Conservation (phyloP, 2,797 vertebrate genomes). For the Hirundo rustica region DNA sequence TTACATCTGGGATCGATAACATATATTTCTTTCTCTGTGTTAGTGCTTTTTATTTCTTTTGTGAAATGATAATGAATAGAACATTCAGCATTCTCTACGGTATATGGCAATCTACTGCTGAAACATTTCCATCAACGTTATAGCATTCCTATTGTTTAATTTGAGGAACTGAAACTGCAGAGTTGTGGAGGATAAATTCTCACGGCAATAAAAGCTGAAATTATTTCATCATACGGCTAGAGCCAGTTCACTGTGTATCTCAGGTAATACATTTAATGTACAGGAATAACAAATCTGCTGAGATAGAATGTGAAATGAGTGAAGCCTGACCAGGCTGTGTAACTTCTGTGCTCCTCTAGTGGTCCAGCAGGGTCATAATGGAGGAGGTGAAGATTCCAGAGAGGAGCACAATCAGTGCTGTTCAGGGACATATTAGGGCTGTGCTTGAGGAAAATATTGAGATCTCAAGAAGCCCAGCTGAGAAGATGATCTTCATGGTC, state of each 20-base stretch:
- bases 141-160: constrained; percentile 27
- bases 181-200: constrained; percentile 6
- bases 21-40: neutral
- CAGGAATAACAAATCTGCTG: constrained; percentile 1
- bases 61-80: constrained; percentile 34
- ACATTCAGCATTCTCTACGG: neutral
- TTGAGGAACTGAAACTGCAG: neutral
- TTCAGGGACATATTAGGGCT: neutral
- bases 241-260: neutral
- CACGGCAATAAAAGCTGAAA: constrained; percentile 8
- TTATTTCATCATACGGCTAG: neutral
- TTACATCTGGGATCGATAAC: neutral
- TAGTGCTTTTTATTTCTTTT: constrained; percentile 44
- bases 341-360: neutral
- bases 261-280: neutral
- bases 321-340: neutral
- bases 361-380: neutral
- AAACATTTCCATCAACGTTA: neutral
- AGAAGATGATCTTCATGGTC: neutral
- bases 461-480: neutral
- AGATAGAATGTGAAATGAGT: neutral
- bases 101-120: constrained; percentile 17
- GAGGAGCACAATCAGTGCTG: neutral
- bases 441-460: neutral
- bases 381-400: neutral